Evolutionary conservation across 2,113 vertebrate species (phyloP), one percentile per base, ranked within the genome.

Genomic region (Pachyramphus minor): DNA sequence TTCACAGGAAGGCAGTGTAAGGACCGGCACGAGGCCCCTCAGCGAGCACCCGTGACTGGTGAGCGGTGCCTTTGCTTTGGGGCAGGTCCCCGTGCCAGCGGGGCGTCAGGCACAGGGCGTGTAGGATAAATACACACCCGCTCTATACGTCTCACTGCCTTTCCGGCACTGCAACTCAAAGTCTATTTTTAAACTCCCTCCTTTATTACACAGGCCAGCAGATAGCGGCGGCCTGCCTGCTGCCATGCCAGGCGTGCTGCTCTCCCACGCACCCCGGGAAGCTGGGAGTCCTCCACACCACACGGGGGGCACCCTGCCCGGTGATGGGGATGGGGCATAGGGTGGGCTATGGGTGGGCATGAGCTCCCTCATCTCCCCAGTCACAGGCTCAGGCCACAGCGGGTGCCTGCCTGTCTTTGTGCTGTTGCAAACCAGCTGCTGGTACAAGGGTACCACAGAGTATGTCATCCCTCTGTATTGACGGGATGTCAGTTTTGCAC

Each of bases 141-240:
- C 88, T 89, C 96, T 94, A 89, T 96, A 93, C 23, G 19, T 94
- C 90, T 93, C 31, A 0, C 83, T 92, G 93, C 88, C 79, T 96
- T 97, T 96, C 95, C 58, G 80, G 92, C 86, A 84, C 7, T 5
- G 37, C 92, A 58, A 90, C 90, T 94, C 95, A 89, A 94, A 95
- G 92, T 64, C 95, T 97, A 94, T 95, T 96, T 97, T 97, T 96
- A 96, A 96, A 90, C 92, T 95, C 93, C 88, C 92, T 96, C 93
- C 90, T 84, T 97, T 87, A 93, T 96, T 93, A 95, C 95, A 95
- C 90, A 96, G 69, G 37, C 79, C 76, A 81, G 68, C 37, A 95
- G 96, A 94, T 92, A 96, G 86, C 16, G 0, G 42, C 0, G 0
- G 52, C 92, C 90, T 75, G 64, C 50, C 76, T 92, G 47, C 85